phyloP scores from a whole-genome alignment of 2,797 vertebrate species.

The Australoheros facetus region DNA sequence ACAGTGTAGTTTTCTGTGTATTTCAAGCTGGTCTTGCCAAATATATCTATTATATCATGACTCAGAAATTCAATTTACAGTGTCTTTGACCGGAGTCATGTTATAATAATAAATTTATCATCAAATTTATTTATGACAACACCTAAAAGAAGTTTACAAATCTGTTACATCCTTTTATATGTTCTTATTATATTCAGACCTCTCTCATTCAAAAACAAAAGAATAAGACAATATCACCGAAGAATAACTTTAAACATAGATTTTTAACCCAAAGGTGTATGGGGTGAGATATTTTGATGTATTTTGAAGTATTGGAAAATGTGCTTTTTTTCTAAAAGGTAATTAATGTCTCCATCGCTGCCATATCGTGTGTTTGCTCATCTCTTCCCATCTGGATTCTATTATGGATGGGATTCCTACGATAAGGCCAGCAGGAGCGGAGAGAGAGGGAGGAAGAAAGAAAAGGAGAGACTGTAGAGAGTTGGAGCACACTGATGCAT shows the following conservation, averaged over 20 bases:
- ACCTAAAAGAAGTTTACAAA: not conserved
- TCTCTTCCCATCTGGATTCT: slow-evolving; percentile 72
- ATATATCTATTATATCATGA: slow-evolving; percentile 27
- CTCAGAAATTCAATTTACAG: slow-evolving; percentile 22
- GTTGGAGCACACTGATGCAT: slow-evolving; percentile 13
- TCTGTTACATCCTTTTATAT: not conserved
- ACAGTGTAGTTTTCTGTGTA: slow-evolving; percentile 42
- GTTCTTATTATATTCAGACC: not conserved
- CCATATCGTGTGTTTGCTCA: slow-evolving; percentile 67
- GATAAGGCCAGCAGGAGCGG: slow-evolving; percentile 59
- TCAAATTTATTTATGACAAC: slow-evolving; percentile 22
- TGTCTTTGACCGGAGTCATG: not conserved
- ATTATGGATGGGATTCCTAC: slow-evolving; percentile 68
- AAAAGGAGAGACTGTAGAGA: not conserved
- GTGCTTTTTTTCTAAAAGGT: slow-evolving; percentile 50
- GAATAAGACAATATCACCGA: slow-evolving; percentile 29
- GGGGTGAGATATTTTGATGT: not conserved
- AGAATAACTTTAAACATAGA: slow-evolving; percentile 24
- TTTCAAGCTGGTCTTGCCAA: slow-evolving; percentile 51
- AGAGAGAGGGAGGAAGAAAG: not conserved
- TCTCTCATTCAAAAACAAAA: not conserved
- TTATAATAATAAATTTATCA: not conserved
- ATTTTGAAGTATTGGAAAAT: slow-evolving; percentile 31
- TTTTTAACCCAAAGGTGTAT: not conserved
- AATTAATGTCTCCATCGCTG: slow-evolving; percentile 68